Percentiles rank a stretch among this genome's conserved stretches.
phyloP scores from a whole-genome alignment of 2,797 vertebrate species.

The Hemitrygon akajei region DNA sequence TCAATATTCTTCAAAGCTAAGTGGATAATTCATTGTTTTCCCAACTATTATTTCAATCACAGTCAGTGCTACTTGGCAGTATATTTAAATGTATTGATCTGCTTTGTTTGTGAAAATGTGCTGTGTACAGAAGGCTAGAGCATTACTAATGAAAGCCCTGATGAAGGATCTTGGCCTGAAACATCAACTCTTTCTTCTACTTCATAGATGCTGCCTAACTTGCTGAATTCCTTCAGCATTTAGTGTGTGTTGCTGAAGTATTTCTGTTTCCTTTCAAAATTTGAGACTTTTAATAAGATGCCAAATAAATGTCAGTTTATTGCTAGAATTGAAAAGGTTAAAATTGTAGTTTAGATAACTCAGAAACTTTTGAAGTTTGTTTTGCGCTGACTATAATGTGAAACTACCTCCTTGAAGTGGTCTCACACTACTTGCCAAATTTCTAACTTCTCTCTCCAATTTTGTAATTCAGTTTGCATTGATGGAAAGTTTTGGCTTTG shows the following conservation, averaged over 20 bases:
- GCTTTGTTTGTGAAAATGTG: neutral
- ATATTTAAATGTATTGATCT: neutral
- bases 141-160: no score
- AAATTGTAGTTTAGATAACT: neutral
- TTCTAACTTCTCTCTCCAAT: slow-evolving; percentile 11
- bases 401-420: slow-evolving; percentile 35
- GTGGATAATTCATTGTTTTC: neutral
- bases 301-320: neutral
- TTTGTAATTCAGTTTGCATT: neutral
- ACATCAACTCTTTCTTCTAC: no score
- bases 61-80: neutral
- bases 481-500: slow-evolving; percentile 10
- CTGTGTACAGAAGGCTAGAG: neutral
- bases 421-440: slow-evolving; percentile 29
- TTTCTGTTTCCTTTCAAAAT: neutral
- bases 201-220: no score
- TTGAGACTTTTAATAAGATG: neutral
- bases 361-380: neutral
- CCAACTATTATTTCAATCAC: neutral
- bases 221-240: no score
- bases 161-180: no score
- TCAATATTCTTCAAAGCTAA: neutral
- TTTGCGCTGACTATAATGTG: slow-evolving; percentile 17
- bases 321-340: slow-evolving; percentile 31
- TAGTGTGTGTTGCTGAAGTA: neutral